Evolutionary conservation across 2,888 invertebrate genomes (phyloP).

Genomic region (Brachycybe producta): DNA sequence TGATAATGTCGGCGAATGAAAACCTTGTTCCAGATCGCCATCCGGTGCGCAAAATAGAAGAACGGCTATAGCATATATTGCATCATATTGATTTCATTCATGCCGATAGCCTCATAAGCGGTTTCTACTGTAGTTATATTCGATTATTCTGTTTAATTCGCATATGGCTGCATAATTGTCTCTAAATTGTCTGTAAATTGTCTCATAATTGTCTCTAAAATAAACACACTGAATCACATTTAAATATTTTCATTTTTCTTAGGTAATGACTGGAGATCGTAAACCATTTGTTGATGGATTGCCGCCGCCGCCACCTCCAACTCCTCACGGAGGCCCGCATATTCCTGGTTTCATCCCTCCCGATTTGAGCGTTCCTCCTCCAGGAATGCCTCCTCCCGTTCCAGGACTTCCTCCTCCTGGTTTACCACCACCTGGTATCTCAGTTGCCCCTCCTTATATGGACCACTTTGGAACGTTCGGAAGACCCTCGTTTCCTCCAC

Average conservation of each 20-base stretch:
- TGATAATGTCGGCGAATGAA: too few species aligned
- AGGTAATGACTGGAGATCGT: background rate
- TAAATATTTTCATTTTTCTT: background rate
- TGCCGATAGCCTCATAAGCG: too few species aligned
- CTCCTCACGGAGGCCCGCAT: conserved; percentile 19
- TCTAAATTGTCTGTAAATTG: too few species aligned
- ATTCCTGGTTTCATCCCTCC: conserved; percentile 27
- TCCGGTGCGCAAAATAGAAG: too few species aligned
- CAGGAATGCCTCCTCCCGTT: conserved; percentile 27
- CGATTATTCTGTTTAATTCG: too few species aligned
- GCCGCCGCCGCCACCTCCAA: conserved; percentile 19
- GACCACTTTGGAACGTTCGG: conserved; percentile 7
- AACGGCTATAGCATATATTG: too few species aligned
- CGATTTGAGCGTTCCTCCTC: conserved; percentile 26
- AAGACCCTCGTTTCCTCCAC: conserved; percentile 7
- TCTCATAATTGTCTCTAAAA: too few species aligned
- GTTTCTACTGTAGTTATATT: too few species aligned
- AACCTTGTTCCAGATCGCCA: too few species aligned
- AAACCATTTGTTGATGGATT: conserved; percentile 20
- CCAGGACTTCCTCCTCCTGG: conserved; percentile 18
- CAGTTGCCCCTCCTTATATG: conserved; percentile 1
- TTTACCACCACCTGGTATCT: conserved; percentile 13
- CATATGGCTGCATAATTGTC: too few species aligned
- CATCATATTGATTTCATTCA: too few species aligned
- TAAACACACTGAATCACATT: too few species aligned